Evolutionary conservation across 1,140 invertebrate genomes (phyloP), one percentile per base, ranked within the genome.

Genomic region (Trypoxylus dichotomus): DNA sequence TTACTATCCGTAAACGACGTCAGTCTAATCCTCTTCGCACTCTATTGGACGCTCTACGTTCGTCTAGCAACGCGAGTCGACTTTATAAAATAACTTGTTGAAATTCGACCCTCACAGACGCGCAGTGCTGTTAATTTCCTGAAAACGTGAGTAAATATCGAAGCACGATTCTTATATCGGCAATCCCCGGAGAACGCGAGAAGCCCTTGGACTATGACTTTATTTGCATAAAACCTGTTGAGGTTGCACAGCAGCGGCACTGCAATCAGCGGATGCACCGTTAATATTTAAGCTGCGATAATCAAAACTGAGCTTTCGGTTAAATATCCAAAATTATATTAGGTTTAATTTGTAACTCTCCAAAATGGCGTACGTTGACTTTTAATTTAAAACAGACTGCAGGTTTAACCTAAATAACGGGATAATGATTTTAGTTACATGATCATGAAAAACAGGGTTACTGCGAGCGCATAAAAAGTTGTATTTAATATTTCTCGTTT

Each of bases 131-230:
- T 68, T 68, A 68, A 68, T 68, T 68, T 68, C 60, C 60, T 68
- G 60, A 68, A 68, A 68, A 68, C 60, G 60, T 68, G 60, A 68
- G 60, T 68, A 68, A 68, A 68, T 68, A 68, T 68, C 60, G 24
- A 29, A 68, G 60, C 60, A 68, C 60, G 60, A n/a, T 68, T 68
- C 60, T 68, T 68, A 68, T 68, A 68, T 68, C 25, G 19, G 24
- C 21, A 68, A 68, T 27, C 27, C 60, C 24, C 7, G 21, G 60
- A 68, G 60, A 27, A 24, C 27, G 60, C 60, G 11, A 24, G 8
- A 15, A 68, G 60, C 27, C 60, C 60, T 68, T 68, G 60, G 27
- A 25, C 60, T 68, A 24, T 68, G 60, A 13, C 60, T 68, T 15
- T 68, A 68, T 68, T 68, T 68, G 60, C 60, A 68, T 68, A 68